These are phyloP conservation scores for Erebia palarica DNA, from an alignment of 2,888 invertebrate genomes.

Conservation along the genomic window DNA sequence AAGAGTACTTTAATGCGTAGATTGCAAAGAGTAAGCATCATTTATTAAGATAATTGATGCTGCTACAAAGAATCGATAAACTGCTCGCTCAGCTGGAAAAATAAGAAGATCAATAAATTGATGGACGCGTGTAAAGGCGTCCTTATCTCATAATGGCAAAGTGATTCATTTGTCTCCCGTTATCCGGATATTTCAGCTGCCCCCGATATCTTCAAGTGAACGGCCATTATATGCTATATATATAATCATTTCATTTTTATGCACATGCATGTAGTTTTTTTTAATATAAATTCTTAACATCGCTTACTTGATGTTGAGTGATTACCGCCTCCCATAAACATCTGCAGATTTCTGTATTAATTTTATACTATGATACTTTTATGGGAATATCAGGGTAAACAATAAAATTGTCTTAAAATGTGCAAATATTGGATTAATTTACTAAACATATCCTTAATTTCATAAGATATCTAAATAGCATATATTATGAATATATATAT, in stretches of 20 bases:
- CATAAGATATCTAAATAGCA: no score
- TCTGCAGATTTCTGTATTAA: no score
- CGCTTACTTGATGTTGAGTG: no score
- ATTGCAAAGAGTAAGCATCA: not conserved
- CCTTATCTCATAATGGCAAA: slow-evolving; percentile 56
- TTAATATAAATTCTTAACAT: not conserved
- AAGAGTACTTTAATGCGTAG: not conserved
- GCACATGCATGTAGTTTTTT: not conserved
- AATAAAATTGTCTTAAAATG: no score
- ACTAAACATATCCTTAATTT: no score
- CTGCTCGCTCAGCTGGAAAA: not conserved
- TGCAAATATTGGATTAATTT: no score
- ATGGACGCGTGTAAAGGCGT: slow-evolving; percentile 35
- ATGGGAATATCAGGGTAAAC: no score
- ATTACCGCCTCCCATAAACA: no score
- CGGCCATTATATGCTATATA: slow-evolving; percentile 44
- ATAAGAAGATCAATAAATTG: slow-evolving; percentile 1
- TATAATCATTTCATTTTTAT: slow-evolving; percentile 15
- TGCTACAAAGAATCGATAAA: slow-evolving; percentile 3
- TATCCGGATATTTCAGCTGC: slow-evolving; percentile 69
- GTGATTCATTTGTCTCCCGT: slow-evolving; percentile 67
- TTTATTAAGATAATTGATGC: slow-evolving; percentile 1
- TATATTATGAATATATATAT: no score
- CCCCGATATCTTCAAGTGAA: slow-evolving; percentile 65
- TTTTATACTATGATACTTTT: no score